Percentiles rank a stretch among this genome's conserved stretches.
These are phyloP conservation scores for Hypselothyrea guttata DNA, from an alignment of 2,888 invertebrate genomes.

Conservation along the genomic window DNA sequence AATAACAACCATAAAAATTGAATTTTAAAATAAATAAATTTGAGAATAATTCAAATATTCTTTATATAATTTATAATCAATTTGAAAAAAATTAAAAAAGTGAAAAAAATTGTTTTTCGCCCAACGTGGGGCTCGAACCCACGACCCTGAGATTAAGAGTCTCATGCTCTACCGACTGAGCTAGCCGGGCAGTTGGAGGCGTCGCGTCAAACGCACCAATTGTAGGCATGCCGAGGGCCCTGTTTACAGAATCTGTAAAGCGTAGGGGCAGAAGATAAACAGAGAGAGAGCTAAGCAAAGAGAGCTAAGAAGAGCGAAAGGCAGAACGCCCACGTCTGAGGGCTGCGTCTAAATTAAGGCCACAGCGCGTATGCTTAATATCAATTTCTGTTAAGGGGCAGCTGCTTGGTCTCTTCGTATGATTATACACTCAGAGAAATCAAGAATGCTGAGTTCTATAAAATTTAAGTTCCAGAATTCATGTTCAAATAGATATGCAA, in stretches of 20 bases:
- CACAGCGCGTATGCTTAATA: conserved; percentile 53
- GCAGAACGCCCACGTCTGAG: conserved; percentile 5
- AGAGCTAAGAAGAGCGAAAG: neutral
- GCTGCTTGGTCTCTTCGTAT: no score
- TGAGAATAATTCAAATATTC: no score
- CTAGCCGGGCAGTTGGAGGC: conserved; percentile 57
- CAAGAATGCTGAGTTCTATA: no score
- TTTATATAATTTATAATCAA: no score
- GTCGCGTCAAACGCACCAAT: neutral
- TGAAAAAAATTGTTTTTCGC: conserved; percentile 40
- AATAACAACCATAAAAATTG: no score
- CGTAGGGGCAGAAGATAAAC: neutral
- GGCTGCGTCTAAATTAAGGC: no score
- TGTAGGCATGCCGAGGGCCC: conserved; percentile 13
- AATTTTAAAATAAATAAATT: no score
- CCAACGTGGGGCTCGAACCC: conserved; percentile 83
- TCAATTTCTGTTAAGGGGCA: no score
- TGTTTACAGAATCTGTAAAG: conserved; percentile 11
- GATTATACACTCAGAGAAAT: no score
- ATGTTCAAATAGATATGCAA: no score
- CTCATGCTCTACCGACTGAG: conserved; percentile 77
- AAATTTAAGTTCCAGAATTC: no score
- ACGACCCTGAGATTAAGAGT: conserved; percentile 83
- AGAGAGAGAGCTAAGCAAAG: conserved; percentile 2
- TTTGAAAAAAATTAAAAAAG: no score